These are phyloP conservation scores for Motacilla tschutschensis DNA, from an alignment of 2,113 vertebrate species.

Conservation along the genomic window DNA sequence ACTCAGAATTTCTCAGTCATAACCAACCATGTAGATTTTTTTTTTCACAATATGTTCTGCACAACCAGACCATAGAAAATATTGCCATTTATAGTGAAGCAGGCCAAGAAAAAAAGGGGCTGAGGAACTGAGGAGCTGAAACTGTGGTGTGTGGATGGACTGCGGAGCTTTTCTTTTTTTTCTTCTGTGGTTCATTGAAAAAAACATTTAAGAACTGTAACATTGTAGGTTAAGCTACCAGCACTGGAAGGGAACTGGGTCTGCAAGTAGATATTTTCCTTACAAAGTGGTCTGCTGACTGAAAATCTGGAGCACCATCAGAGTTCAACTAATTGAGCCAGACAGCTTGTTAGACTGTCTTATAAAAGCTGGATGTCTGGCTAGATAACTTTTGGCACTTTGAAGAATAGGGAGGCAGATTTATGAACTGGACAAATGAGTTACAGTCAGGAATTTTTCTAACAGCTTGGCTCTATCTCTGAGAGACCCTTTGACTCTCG, in stretches of 20 bases:
- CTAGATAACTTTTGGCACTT: conserved; percentile 59
- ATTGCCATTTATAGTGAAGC: neutral
- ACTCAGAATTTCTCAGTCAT: neutral
- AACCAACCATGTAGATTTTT: neutral
- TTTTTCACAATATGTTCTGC: neutral
- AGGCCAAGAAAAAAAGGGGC: neutral
- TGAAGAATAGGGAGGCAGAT: conserved; percentile 42
- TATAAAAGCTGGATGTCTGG: conserved; percentile 57
- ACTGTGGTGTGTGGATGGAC: neutral
- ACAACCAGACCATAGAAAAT: conserved; percentile 10
- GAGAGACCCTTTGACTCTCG: conserved; percentile 12
- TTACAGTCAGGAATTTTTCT: conserved; percentile 37
- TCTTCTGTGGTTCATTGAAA: conserved; percentile 33
- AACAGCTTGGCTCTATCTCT: conserved; percentile 12
- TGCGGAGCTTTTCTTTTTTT: neutral
- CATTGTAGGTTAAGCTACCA: neutral
- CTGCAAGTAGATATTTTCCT: conserved; percentile 28
- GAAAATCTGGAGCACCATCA: conserved; percentile 49
- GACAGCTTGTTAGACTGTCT: conserved; percentile 58
- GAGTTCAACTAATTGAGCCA: conserved; percentile 58
- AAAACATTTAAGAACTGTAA: neutral
- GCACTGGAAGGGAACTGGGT: neutral
- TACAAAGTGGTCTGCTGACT: conserved; percentile 48
- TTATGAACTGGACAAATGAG: conserved; percentile 51
- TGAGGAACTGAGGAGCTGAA: neutral